Base-by-base conservation (phyloP, 2,113 vertebrate genomes). In the Lanius collurio region DNA sequence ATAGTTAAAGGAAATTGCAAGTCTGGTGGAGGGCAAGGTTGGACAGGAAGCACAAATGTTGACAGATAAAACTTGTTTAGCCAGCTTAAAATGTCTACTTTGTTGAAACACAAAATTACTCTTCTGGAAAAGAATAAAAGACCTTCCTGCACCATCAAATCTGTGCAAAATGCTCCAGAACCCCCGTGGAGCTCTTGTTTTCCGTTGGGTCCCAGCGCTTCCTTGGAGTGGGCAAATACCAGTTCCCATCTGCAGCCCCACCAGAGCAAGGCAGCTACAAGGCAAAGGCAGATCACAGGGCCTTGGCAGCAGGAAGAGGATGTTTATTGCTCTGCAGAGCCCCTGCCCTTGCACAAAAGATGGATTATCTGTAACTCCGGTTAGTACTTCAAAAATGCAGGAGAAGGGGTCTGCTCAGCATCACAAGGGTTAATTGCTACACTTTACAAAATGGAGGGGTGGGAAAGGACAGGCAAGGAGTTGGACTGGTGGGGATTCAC, bases 31-130 rank as follows among this genome's bases (percentile, higher is more conserved):
- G 80, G 86, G 60, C 80, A 94, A 89, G 52, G 85, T 11, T 71
- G 84, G 79, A 81, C 64, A 71, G 69, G 71, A 96, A 86, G 65
- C 44, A 90, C 76, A 89, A 89, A 83, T 1, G 3, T 39, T 94
- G 68, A 88, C 88, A 83, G 63, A 69, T 67, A 67, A 85, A 91
- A 89, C 50, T 60, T 57, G 68, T 37, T 83, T 47, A 60, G 55
- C 63, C 64, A 52, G 59, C 74, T 83, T 56, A 41, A 93, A 92
- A 71, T 27, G 47, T 23, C 73, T 67, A 4, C 35, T 90, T 55
- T 31, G 17, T 93, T 85, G 63, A 92, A 90, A 86, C 23, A 68
- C 15, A 37, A 53, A 92, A 89, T 71, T 50, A 84, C 47, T 83
- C 41, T 64, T 64, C 37, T 24, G 49, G 64, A 50, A 24, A n/a